Percentiles rank a stretch among this genome's conserved stretches.
Evolutionary conservation across 1,140 invertebrate species (phyloP).

Genomic region (Lepidurus arcticus): DNA sequence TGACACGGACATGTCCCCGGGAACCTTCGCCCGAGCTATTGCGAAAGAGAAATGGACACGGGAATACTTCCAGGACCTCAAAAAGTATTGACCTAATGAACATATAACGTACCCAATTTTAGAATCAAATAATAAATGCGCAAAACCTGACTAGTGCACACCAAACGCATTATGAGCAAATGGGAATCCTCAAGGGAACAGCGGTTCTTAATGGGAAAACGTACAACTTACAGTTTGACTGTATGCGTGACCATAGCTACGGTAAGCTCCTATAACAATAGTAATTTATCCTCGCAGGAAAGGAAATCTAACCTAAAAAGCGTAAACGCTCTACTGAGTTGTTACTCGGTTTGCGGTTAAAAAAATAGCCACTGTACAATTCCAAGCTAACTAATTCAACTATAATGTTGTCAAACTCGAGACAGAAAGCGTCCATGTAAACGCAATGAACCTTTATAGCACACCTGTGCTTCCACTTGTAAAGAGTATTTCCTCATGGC

Average conservation of each 20-base stretch:
- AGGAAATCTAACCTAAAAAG: no score
- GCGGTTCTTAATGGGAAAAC: slow-evolving; percentile 50
- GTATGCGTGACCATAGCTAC: slow-evolving; percentile 61
- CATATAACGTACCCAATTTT: slow-evolving; percentile 22
- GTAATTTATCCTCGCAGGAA: no score
- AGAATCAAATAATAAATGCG: no score
- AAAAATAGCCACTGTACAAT: no score
- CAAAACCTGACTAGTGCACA: slow-evolving; percentile 50
- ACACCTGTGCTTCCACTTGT: no score
- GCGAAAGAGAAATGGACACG: slow-evolving; percentile 59
- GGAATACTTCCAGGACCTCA: slow-evolving; percentile 57
- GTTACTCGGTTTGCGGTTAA: no score
- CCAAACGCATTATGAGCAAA: slow-evolving; percentile 68
- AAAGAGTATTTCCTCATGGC: no score
- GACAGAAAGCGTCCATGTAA: no score
- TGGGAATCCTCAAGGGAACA: slow-evolving; percentile 52
- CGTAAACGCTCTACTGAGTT: no score
- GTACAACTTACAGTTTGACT: slow-evolving; percentile 49
- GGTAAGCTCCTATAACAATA: slow-evolving; percentile 46
- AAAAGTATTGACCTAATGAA: slow-evolving; percentile 49
- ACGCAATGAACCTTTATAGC: no score
- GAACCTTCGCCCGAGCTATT: slow-evolving; percentile 54
- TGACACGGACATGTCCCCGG: slow-evolving; percentile 56
- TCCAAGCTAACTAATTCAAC: no score
- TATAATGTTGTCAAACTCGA: no score